Conservation (phyloP, 1,140 invertebrate species). For the Apolygus lucorum region DNA sequence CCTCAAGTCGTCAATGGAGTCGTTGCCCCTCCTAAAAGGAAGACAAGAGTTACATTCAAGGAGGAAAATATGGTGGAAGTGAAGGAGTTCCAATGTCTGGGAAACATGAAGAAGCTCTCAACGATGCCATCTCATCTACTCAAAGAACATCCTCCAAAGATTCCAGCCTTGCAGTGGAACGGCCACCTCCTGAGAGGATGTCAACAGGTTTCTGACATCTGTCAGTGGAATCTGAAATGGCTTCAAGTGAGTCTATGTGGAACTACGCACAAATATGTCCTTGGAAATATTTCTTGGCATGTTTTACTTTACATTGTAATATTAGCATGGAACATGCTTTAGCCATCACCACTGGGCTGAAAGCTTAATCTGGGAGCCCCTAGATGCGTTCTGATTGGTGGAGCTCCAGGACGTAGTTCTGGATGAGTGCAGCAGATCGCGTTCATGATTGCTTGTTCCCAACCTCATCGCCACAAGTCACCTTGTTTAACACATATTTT, state of each 20-base stretch:
- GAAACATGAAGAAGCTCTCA: slow-evolving; percentile 4
- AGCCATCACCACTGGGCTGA: no score
- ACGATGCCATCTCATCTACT: not conserved
- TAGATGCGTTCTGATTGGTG: no score
- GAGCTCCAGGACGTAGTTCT: no score
- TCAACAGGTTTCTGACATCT: not conserved
- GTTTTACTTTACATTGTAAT: no score
- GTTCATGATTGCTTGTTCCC: no score
- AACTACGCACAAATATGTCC: no score
- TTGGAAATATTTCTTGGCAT: no score
- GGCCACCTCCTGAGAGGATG: not conserved
- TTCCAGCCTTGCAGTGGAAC: not conserved
- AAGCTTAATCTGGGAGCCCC: no score
- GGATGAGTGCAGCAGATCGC: no score
- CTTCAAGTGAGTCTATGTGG: not conserved
- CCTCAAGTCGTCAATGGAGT: not conserved
- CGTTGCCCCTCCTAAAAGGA: not conserved
- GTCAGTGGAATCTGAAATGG: not conserved
- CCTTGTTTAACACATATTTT: no score
- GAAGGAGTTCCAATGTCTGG: slow-evolving; percentile 1
- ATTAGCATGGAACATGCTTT: no score
- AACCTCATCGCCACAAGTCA: no score
- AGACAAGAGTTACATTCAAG: not conserved
- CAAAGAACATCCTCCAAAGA: not conserved
- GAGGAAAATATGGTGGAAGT: slow-evolving; percentile 11